Base-by-base conservation (phyloP, 2,113 vertebrate species). In the Aspiorhynchus laticeps region DNA sequence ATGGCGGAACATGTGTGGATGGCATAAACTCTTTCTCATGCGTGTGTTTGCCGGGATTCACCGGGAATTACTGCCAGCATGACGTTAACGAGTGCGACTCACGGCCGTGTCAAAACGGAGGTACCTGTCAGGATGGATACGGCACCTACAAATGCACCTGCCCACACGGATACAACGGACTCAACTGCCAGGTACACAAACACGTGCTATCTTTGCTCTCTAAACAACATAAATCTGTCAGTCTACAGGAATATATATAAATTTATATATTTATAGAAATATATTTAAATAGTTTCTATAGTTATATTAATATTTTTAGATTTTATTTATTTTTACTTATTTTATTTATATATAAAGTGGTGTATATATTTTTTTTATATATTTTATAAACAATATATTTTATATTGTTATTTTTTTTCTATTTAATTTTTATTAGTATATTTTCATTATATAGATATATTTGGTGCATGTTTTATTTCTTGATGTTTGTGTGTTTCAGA, bases 21-120 rank as follows among this genome's bases (percentile, higher is more conserved):
- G 98, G 98, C 85, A 98, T 99, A 93, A 97, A 98, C 91, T 94
- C 97, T 77, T 99, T 98, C 92, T 98, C 96, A 4, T 99, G 98
- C 7, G 12, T 96, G 51, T 99, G 98, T 5, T 96, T 96, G 0
- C 92, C 97, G 0, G 98, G 98, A 86, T 99, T 99, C 93, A 99
- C 96, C 0, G 98, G 98, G 87, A 98, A 94, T 94, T 99, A 99
- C 94, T 99, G 98, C 2, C 97, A 99, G 86, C 96, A 99, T 0
- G 95, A 99, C 69, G 96, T 99, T 87, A 97, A 99, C 0, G 98
- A 99, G 92, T 99, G 98, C 0, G 97, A 99, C 94, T 99, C 98
- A 2, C 95, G 94, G 85, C 98, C 98, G 0, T 99, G 98, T 87
- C 91, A 97, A 76, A 97, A 99, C 0, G 98, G 97, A 0, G 98